Evolutionary conservation across 2,113 vertebrate species (phyloP).

Genomic region (Eublepharis macularius): DNA sequence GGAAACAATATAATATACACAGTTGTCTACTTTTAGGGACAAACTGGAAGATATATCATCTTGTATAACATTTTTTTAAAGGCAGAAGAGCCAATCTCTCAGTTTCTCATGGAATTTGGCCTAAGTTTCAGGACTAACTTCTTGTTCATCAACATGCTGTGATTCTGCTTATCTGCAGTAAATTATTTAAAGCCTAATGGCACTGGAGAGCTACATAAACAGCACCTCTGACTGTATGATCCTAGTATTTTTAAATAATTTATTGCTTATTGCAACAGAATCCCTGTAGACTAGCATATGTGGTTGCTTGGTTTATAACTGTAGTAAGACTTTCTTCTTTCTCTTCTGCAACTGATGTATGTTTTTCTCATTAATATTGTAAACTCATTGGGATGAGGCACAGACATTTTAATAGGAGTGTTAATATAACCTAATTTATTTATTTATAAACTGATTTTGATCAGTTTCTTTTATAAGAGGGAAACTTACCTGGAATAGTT

Average conservation of each 20-base stretch:
- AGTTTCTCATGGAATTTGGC: too few relatives aligned
- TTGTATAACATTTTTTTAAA: too few relatives aligned
- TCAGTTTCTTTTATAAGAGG: too few relatives aligned
- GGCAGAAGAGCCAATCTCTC: too few relatives aligned
- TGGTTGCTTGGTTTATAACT: not conserved
- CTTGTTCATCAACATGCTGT: conserved; percentile 28
- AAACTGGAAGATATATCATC: too few relatives aligned
- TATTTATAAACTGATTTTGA: not conserved
- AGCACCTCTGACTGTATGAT: conserved; percentile 52
- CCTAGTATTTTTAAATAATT: conserved; percentile 68
- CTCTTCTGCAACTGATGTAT: not conserved
- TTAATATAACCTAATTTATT: not conserved
- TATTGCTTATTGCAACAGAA: conserved; percentile 38
- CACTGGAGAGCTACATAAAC: conserved; percentile 53
- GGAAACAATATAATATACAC: conserved; percentile 6
- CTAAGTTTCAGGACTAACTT: conserved; percentile 29
- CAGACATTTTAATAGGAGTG: not conserved
- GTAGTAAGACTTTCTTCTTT: not conserved
- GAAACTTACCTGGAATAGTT: not conserved
- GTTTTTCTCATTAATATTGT: conserved; percentile 17
- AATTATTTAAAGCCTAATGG: conserved; percentile 62
- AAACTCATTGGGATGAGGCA: not conserved
- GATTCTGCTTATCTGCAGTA: conserved; percentile 45
- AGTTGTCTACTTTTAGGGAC: not conserved
- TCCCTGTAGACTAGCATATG: conserved; percentile 28